A percentile compares a stretch with the other conserved stretches of the same genome.
Conservation (phyloP, 1,140 invertebrate genomes). For the Choristoneura fumiferana region DNA sequence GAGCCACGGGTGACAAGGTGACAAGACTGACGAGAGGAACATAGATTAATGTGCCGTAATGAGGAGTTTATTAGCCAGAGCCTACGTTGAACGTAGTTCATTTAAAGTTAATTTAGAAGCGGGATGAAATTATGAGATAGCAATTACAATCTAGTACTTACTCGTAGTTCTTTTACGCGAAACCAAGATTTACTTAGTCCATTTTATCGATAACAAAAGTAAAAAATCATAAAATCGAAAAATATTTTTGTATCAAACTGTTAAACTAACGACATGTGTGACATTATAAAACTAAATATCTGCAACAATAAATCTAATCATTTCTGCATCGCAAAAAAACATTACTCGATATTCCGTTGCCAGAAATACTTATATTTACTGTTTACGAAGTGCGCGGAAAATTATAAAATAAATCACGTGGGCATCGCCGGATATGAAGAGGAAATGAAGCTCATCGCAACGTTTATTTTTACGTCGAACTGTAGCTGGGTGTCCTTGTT, state of each 20-base stretch:
- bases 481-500: no score
- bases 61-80: not conserved
- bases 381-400: not conserved
- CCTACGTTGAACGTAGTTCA: slow-evolving; percentile 7
- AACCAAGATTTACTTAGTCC: no score
- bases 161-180: no score
- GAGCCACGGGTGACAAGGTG: not conserved
- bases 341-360: not conserved
- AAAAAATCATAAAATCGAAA: no score
- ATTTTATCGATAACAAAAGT: no score
- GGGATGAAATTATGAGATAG: no score
- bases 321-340: not conserved
- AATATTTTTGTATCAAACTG: no score
- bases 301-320: not conserved
- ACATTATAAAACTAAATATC: no score
- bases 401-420: slow-evolving; percentile 20
- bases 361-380: not conserved
- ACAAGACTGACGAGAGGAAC: not conserved
- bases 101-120: slow-evolving; percentile 6
- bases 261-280: no score
- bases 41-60: not conserved
- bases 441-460: slow-evolving; percentile 41
- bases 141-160: no score
- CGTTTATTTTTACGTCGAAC: slow-evolving; percentile 19
- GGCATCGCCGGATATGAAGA: slow-evolving; percentile 36